These are phyloP conservation scores for Thamnophis elegans DNA, from an alignment of 2,797 vertebrate genomes.

Conservation along the genomic window DNA sequence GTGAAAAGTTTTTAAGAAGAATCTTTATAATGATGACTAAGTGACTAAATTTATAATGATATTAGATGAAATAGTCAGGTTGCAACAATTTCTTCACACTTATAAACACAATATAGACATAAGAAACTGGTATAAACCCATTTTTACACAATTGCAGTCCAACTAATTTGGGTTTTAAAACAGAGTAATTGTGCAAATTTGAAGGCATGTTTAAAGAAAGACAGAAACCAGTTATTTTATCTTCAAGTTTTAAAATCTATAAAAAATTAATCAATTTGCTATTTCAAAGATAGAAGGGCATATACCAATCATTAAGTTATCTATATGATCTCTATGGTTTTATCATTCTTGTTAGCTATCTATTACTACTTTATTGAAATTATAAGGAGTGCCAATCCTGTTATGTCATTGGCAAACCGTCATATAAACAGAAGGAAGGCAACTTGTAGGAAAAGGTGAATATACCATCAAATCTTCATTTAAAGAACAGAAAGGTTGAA, in stretches of 20 bases:
- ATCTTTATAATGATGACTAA: neutral
- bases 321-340: neutral
- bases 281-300: neutral
- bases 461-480: neutral
- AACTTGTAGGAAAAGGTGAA: neutral
- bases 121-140: neutral
- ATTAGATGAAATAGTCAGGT: neutral
- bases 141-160: constrained; percentile 22
- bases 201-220: neutral
- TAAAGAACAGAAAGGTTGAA: neutral
- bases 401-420: neutral
- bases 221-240: neutral
- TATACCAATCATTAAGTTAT: constrained; percentile 1
- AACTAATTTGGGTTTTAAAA: neutral
- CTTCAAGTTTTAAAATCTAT: neutral
- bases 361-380: neutral
- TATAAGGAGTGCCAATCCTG: neutral
- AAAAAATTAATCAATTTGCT: neutral
- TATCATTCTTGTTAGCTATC: constrained; percentile 10
- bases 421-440: neutral
- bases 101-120: neutral
- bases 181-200: neutral
- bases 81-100: neutral
- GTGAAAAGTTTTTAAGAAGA: neutral
- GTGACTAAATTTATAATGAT: neutral